Conservation (phyloP, 2,797 vertebrate genomes). For the Cynopterus sphinx region DNA sequence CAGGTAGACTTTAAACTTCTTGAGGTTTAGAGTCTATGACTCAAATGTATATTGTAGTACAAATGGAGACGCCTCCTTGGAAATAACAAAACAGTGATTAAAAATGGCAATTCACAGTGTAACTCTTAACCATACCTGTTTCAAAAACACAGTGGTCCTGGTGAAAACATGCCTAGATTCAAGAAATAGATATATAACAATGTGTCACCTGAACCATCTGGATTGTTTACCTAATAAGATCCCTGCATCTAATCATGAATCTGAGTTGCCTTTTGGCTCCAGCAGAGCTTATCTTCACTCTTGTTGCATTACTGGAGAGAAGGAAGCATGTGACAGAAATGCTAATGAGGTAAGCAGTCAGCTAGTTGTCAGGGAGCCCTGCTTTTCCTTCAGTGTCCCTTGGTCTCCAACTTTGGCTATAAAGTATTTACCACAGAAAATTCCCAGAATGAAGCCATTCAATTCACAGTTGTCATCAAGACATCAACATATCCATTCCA, state of each 20-base stretch:
- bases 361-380: background rate
- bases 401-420: background rate
- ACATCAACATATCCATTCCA: background rate
- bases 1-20: background rate
- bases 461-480: background rate
- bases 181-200: background rate
- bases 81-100: background rate
- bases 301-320: background rate
- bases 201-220: background rate
- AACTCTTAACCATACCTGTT: background rate
- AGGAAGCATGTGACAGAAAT: background rate
- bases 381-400: background rate
- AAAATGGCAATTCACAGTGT: background rate
- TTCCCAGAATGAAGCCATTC: background rate
- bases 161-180: background rate
- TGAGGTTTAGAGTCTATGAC: background rate
- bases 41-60: background rate
- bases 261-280: background rate
- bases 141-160: background rate
- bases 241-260: background rate
- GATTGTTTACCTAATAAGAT: background rate
- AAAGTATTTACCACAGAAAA: background rate
- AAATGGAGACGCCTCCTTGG: background rate
- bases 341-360: background rate
- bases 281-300: background rate